A percentile compares a stretch with the other conserved stretches of the same genome.
phyloP scores from a whole-genome alignment of 2,888 invertebrate species.

The Nomada fabriciana region DNA sequence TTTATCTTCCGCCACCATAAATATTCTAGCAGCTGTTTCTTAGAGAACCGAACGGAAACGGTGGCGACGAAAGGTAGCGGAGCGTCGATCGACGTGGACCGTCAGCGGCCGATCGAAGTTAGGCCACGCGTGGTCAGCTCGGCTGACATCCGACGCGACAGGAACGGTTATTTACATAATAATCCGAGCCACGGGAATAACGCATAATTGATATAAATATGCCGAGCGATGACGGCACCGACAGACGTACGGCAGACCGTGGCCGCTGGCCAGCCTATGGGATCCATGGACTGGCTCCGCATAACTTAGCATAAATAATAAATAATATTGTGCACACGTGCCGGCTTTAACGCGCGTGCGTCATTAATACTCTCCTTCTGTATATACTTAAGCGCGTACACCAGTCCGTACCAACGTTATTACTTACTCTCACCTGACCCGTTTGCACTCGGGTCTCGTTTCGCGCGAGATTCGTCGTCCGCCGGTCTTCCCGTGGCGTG shows the following conservation, averaged over 20 bases:
- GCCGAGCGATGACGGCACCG: slow-evolving; percentile 76
- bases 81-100: neutral
- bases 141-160: slow-evolving; percentile 66
- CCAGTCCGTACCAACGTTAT: slow-evolving; percentile 39
- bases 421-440: slow-evolving; percentile 42
- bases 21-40: slow-evolving; percentile 29
- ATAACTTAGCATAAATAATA: slow-evolving; percentile 84
- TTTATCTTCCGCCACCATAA: slow-evolving; percentile 27
- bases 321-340: slow-evolving; percentile 83
- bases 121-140: slow-evolving; percentile 34
- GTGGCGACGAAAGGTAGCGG: neutral
- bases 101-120: slow-evolving; percentile 9
- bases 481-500: too few species aligned
- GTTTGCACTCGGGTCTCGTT: slow-evolving; percentile 14
- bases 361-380: slow-evolving; percentile 74
- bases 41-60: too few species aligned
- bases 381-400: slow-evolving; percentile 59
- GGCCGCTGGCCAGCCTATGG: slow-evolving; percentile 78
- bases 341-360: slow-evolving; percentile 79
- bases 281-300: slow-evolving; percentile 80
- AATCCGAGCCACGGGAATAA: slow-evolving; percentile 81
- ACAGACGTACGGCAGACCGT: slow-evolving; percentile 81
- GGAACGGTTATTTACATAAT: slow-evolving; percentile 80
- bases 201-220: slow-evolving; percentile 84
- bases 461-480: neutral